These are phyloP conservation scores for Hipparchia semele DNA, from an alignment of 2,888 invertebrate species.

Conservation along the genomic window DNA sequence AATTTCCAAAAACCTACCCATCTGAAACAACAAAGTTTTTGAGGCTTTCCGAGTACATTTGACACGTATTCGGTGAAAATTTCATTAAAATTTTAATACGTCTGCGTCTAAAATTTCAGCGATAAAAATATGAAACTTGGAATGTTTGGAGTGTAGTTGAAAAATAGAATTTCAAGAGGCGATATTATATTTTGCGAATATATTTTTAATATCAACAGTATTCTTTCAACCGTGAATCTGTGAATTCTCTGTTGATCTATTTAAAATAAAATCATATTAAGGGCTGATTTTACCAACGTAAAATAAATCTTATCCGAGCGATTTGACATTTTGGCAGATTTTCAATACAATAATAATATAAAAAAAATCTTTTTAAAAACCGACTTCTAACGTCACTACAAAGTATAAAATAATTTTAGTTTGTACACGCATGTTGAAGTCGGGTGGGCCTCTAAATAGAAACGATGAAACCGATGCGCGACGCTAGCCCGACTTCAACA, in stretches of 20 bases:
- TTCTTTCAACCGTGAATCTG: conserved; percentile 1
- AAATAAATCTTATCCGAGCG: no score
- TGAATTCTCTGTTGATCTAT: neutral
- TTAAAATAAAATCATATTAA: neutral
- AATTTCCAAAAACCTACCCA: conserved; percentile 8
- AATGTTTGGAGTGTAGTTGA: conserved; percentile 7
- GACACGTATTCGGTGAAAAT: conserved; percentile 18
- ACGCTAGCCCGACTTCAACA: no score
- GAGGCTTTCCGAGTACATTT: conserved; percentile 18
- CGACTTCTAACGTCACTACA: no score
- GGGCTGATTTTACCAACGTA: no score
- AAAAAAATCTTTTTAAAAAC: no score
- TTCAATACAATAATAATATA: no score
- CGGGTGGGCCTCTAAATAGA: no score
- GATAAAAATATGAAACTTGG: conserved; percentile 15
- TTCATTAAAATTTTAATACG: conserved; percentile 23
- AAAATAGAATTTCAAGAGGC: conserved; percentile 12
- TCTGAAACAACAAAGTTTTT: conserved; percentile 21
- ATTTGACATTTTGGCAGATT: no score
- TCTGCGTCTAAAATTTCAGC: conserved; percentile 14
- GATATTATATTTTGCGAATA: conserved; percentile 6
- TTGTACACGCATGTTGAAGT: no score
- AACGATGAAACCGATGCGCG: no score
- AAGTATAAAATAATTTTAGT: no score
- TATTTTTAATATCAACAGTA: conserved; percentile 13